Conservation (phyloP, 1,140 invertebrate species). For the Caenorhabditis tropicalis region DNA sequence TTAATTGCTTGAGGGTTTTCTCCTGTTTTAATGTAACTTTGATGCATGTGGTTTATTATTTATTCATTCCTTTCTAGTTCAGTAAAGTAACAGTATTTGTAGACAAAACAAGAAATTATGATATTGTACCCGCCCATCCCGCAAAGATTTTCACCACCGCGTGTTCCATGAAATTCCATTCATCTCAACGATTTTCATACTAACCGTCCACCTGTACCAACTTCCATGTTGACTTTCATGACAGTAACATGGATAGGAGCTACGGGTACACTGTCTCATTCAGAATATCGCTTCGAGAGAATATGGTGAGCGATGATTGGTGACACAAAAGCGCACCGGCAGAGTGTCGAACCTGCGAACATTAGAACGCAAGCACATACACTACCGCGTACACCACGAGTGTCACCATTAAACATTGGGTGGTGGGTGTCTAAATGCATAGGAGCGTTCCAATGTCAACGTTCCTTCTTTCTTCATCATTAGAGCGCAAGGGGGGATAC, state of each 20-base stretch:
- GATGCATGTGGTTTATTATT: background rate
- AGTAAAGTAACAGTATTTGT: too few species aligned
- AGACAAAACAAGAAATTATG: too few species aligned
- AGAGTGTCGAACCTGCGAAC: background rate
- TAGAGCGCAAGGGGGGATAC: background rate
- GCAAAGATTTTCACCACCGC: constrained; percentile 11
- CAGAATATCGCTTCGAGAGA: background rate
- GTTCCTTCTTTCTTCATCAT: background rate
- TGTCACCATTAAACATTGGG: background rate
- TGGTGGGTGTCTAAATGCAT: background rate
- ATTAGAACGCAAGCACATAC: background rate
- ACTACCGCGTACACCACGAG: background rate
- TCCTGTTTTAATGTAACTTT: background rate
- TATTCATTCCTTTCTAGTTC: too few species aligned
- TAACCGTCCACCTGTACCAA: constrained; percentile 19
- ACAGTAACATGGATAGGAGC: constrained; percentile 29
- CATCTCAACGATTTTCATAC: too few species aligned
- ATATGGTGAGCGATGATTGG: background rate
- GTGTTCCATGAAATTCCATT: too few species aligned
- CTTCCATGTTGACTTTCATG: constrained; percentile 11
- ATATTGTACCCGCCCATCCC: background rate
- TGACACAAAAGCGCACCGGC: constrained; percentile 23
- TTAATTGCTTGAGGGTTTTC: background rate
- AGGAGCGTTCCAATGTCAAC: background rate
- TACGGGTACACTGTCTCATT: constrained; percentile 10